A percentile compares a stretch with the other conserved stretches of the same genome.
Evolutionary conservation across 1,140 invertebrate genomes (phyloP).

Genomic region (Goniozus legneri): DNA sequence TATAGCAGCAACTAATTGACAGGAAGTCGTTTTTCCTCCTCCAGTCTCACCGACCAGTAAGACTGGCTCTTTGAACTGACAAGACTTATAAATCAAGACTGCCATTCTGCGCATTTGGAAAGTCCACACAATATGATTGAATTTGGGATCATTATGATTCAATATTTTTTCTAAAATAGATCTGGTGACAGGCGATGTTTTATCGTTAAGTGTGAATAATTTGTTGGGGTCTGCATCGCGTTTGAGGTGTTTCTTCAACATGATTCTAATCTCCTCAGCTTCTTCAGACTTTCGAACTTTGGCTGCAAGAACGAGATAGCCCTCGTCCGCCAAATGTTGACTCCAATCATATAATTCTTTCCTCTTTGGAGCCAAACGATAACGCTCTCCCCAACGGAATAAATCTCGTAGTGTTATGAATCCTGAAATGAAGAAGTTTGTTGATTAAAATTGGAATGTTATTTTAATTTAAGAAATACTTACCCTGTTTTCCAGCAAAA

Average conservation of each 20-base stretch:
- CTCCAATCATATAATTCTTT: slow-evolving; percentile 89
- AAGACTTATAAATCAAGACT: slow-evolving; percentile 86
- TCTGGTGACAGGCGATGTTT: slow-evolving; percentile 75
- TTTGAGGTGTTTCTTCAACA: slow-evolving; percentile 84
- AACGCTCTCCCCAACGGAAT: slow-evolving; percentile 96
- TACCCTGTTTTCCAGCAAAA: slow-evolving; percentile 90
- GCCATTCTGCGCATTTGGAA: slow-evolving; percentile 85
- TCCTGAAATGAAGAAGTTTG: too few relatives aligned
- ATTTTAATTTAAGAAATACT: too few relatives aligned
- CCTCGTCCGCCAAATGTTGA: slow-evolving; percentile 96
- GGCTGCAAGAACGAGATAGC: slow-evolving; percentile 90
- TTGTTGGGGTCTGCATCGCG: slow-evolving; percentile 68
- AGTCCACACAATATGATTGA: slow-evolving; percentile 91
- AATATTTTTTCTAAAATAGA: slow-evolving; percentile 68
- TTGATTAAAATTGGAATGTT: too few relatives aligned
- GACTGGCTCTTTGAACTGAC: slow-evolving; percentile 91
- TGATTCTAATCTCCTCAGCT: slow-evolving; percentile 69
- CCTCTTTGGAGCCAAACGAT: slow-evolving; percentile 68
- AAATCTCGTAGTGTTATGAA: slow-evolving; percentile 94
- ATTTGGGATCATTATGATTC: slow-evolving; percentile 55
- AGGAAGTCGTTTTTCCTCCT: slow-evolving; percentile 97
- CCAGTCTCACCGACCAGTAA: slow-evolving; percentile 97
- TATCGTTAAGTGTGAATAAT: slow-evolving; percentile 72
- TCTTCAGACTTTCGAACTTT: slow-evolving; percentile 86
- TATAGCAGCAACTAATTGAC: slow-evolving; percentile 79